Conservation (phyloP, 2,888 invertebrate species). For the Aphrophora alni region DNA sequence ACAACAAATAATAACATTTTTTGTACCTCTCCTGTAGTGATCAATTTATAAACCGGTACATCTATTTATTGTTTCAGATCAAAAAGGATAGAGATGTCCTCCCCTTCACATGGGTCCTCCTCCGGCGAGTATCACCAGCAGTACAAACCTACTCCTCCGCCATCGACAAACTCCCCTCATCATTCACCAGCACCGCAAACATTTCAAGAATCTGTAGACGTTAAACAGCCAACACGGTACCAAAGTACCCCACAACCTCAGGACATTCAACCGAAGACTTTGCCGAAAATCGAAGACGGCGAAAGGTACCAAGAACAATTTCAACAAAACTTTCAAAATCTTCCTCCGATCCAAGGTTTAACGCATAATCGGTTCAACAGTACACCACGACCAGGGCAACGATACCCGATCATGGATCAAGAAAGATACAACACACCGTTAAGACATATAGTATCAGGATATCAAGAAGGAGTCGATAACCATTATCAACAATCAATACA, state of each 20-base stretch:
- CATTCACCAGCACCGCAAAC: neutral
- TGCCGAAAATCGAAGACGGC: neutral
- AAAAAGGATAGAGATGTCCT: neutral
- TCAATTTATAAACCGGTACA: no score
- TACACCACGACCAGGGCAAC: neutral
- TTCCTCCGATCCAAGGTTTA: neutral
- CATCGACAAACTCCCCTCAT: neutral
- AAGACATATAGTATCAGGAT: neutral
- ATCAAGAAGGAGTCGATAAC: neutral
- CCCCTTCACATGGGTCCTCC: neutral
- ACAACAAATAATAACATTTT: no score
- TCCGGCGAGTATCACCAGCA: neutral
- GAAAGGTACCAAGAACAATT: neutral
- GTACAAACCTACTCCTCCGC: neutral
- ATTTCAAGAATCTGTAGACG: neutral
- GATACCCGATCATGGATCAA: neutral
- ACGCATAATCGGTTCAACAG: neutral
- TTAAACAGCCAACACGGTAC: neutral
- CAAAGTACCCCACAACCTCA: neutral
- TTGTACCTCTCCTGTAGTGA: no score
- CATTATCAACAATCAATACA: neutral
- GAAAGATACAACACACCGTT: neutral
- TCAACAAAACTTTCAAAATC: neutral
- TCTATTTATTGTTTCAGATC: neutral
- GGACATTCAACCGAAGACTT: neutral